phyloP scores from a whole-genome alignment of 2,113 vertebrate genomes.

The Cynoglossus semilaevis region DNA sequence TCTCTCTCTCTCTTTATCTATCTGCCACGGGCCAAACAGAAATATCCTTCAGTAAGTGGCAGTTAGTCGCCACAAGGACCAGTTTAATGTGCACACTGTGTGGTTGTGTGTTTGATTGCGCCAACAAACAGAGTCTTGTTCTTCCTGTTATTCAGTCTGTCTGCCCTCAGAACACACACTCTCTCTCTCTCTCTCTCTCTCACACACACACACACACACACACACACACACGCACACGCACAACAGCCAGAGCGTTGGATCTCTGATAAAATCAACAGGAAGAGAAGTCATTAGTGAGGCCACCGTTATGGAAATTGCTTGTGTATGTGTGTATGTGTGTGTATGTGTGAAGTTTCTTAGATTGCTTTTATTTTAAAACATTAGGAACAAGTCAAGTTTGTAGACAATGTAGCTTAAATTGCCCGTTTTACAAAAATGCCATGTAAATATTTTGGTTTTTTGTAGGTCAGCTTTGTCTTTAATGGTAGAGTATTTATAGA shows the following conservation, averaged over 20 bases:
- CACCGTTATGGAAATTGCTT: constrained; percentile 16
- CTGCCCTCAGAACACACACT: constrained; percentile 8
- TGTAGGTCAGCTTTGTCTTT: too few relatives aligned
- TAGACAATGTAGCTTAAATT: too few relatives aligned
- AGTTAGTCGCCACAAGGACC: constrained; percentile 47
- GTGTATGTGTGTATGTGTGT: constrained; percentile 7
- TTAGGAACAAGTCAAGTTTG: too few relatives aligned
- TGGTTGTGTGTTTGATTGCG: constrained; percentile 35
- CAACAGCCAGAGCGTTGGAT: constrained; percentile 4
- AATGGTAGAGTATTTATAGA: too few relatives aligned
- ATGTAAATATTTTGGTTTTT: too few relatives aligned
- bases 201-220: constrained; percentile 13
- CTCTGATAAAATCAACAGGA: constrained; percentile 20
- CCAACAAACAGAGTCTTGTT: constrained; percentile 41
- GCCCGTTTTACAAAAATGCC: too few relatives aligned
- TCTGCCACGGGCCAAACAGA: constrained; percentile 31
- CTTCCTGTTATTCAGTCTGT: constrained; percentile 31
- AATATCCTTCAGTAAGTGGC: constrained; percentile 34
- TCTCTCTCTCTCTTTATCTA: constrained; percentile 16
- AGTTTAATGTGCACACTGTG: constrained; percentile 23
- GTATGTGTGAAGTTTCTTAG: too few relatives aligned
- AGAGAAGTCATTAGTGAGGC: constrained; percentile 11
- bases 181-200: constrained; percentile 15
- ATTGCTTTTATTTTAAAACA: too few relatives aligned
- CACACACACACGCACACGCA: constrained; percentile 14